phyloP scores from a whole-genome alignment of 2,888 invertebrate genomes.

The Leptinotarsa tumamoca region DNA sequence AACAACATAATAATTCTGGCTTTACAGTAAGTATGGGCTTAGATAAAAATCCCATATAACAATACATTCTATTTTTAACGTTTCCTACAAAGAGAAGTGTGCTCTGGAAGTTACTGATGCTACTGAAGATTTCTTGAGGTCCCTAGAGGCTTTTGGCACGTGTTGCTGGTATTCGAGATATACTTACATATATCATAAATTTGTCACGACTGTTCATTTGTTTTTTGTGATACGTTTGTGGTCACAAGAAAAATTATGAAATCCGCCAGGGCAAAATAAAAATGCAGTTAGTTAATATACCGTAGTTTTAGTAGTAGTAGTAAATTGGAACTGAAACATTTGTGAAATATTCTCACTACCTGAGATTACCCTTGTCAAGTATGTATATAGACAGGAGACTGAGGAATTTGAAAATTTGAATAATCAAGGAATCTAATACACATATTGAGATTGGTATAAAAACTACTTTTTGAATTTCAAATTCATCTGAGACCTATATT shows the following conservation, averaged over 20 bases:
- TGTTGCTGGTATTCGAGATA: conserved; percentile 23
- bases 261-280: too few species aligned
- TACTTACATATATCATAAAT: conserved; percentile 16
- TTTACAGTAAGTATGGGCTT: conserved; percentile 11
- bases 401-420: too few species aligned
- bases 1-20: conserved; percentile 4
- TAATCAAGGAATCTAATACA: too few species aligned
- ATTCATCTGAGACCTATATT: too few species aligned
- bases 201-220: conserved; percentile 29
- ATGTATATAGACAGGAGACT: too few species aligned
- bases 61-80: conserved; percentile 20
- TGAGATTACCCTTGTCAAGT: too few species aligned
- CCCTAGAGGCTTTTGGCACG: conserved; percentile 24
- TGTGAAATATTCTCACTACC: too few species aligned
- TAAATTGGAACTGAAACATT: too few species aligned
- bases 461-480: too few species aligned
- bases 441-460: too few species aligned
- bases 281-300: too few species aligned
- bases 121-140: conserved; percentile 15
- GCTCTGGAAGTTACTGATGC: conserved; percentile 20
- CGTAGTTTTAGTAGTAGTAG: too few species aligned
- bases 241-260: background rate
- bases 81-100: conserved; percentile 20
- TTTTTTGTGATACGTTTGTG: conserved; percentile 30
- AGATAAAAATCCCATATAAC: conserved; percentile 16